Evolutionary conservation across 2,113 vertebrate genomes (phyloP).

Genomic region (Proteles cristata): DNA sequence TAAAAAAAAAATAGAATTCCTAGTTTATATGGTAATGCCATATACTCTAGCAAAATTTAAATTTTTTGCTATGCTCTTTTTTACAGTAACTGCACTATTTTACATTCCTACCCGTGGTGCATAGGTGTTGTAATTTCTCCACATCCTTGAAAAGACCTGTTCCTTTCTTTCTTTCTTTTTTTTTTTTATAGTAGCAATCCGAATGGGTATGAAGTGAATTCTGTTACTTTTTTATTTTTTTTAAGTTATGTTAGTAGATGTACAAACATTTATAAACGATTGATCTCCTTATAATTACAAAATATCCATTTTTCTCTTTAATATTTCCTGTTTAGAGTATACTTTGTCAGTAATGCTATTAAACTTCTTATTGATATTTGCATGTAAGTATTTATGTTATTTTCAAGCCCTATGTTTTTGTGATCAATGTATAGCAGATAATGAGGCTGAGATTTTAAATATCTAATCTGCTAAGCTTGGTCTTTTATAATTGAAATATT

Average conservation of each 20-base stretch:
- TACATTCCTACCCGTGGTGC: not conserved
- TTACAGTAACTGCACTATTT: not conserved
- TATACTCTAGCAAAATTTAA: no score
- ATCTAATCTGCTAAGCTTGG: no score
- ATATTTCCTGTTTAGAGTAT: not conserved
- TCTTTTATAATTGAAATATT: no score
- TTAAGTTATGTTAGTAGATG: not conserved
- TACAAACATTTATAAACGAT: not conserved
- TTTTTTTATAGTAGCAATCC: not conserved
- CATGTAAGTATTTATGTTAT: not conserved
- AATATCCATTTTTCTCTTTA: not conserved
- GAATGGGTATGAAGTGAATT: not conserved
- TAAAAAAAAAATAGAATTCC: not conserved
- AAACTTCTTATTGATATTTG: not conserved
- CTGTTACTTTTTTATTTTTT: not conserved
- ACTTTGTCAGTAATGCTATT: not conserved
- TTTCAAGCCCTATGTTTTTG: no score
- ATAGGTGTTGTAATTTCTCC: not conserved
- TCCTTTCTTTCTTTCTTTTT: not conserved
- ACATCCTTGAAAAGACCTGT: not conserved
- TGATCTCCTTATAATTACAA: not conserved
- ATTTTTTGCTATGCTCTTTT: not conserved
- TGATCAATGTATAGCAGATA: no score
- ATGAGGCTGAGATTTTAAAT: no score
- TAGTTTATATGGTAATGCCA: not conserved